Evolutionary conservation across 2,113 vertebrate species (phyloP).

Genomic region (Tetrao urogallus): DNA sequence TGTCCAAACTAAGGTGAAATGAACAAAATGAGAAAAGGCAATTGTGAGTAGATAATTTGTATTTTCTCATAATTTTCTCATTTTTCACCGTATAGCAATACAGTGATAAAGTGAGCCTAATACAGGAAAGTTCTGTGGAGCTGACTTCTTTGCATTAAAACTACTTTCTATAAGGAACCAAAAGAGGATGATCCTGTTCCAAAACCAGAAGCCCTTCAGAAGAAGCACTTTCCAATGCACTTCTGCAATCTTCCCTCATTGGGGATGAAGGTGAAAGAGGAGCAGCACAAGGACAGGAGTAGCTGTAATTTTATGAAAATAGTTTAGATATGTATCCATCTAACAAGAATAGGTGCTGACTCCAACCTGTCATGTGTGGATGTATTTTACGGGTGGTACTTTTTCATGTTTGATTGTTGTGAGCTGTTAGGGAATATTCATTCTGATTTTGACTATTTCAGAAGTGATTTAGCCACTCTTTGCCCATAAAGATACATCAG

Average conservation of each 20-base stretch:
- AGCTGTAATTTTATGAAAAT: background rate
- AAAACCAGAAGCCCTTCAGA: background rate
- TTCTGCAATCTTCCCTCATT: background rate
- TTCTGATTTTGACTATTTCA: background rate
- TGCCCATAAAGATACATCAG: background rate
- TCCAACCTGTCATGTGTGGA: background rate
- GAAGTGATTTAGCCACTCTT: background rate
- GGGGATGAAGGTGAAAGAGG: background rate
- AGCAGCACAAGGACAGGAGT: background rate
- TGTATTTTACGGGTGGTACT: background rate
- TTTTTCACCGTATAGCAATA: too few relatives aligned
- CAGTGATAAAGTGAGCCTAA: background rate
- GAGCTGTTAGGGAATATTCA: background rate
- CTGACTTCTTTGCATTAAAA: background rate
- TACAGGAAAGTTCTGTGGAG: background rate
- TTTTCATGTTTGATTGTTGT: background rate
- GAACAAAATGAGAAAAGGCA: background rate
- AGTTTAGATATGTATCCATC: background rate
- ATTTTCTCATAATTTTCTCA: background rate
- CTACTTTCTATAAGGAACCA: background rate
- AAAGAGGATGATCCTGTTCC: background rate
- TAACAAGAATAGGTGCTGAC: background rate
- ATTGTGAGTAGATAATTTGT: background rate
- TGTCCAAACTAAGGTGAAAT: background rate
- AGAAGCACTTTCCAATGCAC: background rate